Percentiles rank a stretch among this genome's conserved stretches.
Evolutionary conservation across 2,888 invertebrate genomes (phyloP).

Genomic region (Laspeyria flexula): DNA sequence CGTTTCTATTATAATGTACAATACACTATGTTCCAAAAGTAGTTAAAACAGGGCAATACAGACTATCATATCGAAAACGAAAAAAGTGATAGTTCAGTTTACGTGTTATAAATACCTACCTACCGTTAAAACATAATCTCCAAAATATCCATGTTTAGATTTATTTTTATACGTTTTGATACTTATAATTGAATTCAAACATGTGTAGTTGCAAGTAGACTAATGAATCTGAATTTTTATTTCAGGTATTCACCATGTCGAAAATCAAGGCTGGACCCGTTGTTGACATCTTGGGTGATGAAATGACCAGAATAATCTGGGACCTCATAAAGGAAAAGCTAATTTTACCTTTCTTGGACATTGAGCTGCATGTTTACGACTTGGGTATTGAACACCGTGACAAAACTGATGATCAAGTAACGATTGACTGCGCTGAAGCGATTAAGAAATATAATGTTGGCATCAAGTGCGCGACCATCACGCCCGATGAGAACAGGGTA

Average conservation of each 20-base stretch:
- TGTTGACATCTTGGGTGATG: slow-evolving; percentile 97
- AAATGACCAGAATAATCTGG: slow-evolving; percentile 99
- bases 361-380: slow-evolving; percentile 97
- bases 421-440: slow-evolving; percentile 98
- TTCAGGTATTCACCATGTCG: slow-evolving; percentile 72
- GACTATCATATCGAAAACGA: too few relatives aligned
- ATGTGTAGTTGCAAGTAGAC: too few relatives aligned
- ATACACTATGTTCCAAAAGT: too few relatives aligned
- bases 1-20: too few relatives aligned
- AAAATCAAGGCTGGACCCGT: slow-evolving; percentile 94
- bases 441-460: slow-evolving; percentile 99
- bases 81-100: too few relatives aligned
- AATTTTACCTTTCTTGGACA: slow-evolving; percentile 97
- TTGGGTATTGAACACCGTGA: slow-evolving; percentile 98
- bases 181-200: too few relatives aligned
- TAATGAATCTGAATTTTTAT: slow-evolving; percentile 1
- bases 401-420: slow-evolving; percentile 97
- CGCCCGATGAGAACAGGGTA: slow-evolving; percentile 98
- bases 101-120: too few relatives aligned
- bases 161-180: too few relatives aligned
- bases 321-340: slow-evolving; percentile 98
- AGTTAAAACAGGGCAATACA: too few relatives aligned
- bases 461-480: slow-evolving; percentile 99
- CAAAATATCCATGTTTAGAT: too few relatives aligned
- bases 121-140: too few relatives aligned